Base-by-base conservation (phyloP, 2,797 vertebrate genomes). In the Eospalax fontanierii region DNA sequence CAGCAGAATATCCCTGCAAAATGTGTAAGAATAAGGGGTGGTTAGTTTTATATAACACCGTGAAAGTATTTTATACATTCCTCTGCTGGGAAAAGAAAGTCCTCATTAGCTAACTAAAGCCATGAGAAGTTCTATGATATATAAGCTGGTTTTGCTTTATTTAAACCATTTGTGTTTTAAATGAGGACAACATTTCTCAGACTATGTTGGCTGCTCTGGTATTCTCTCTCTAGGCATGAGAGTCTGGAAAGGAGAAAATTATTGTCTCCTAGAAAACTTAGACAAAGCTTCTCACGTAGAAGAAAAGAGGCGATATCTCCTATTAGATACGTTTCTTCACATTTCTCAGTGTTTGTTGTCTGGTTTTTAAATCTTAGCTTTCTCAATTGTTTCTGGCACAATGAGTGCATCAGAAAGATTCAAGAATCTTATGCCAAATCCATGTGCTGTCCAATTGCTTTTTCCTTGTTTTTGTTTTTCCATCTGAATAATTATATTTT, bases 321-420 rank as follows among this genome's bases (percentile, higher is more conserved):
- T 80, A 26, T 61, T 40, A 76, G 50, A 46, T 1, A 50, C 54
- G 89, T 93, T 78, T 63, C 1, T 73, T 6, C 57, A 19, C 57
- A 6, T 59, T 78, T 85, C 57, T 95, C 16, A 95, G 81, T 73
- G 59, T 94, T 89, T 94, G 10, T 95, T 90, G 50, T 54, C 35
- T 93, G 40, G 2, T 80, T 75, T 68, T 91, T 65, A n/a, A 63
- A 21, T 90, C 11, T 80, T 79, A 68, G 15, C 73, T 79, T 92
- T 92, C 76, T 24, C 10, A 91, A 76, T 3, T 90, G 2, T 94
- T 2, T 46, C 28, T 54, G 50, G 28, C 54, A n/a, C 14, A 78
- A n/a, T 84, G 88, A 88, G 1, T 46, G 8, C 87, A 76, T 71
- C 50, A 63, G 88, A 43, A 83, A 70, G 21, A 89, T 33, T 18